Evolutionary conservation across 2,113 vertebrate genomes (phyloP), one percentile per base, ranked within the genome.

Genomic region (Nyctibius bracteatus): DNA sequence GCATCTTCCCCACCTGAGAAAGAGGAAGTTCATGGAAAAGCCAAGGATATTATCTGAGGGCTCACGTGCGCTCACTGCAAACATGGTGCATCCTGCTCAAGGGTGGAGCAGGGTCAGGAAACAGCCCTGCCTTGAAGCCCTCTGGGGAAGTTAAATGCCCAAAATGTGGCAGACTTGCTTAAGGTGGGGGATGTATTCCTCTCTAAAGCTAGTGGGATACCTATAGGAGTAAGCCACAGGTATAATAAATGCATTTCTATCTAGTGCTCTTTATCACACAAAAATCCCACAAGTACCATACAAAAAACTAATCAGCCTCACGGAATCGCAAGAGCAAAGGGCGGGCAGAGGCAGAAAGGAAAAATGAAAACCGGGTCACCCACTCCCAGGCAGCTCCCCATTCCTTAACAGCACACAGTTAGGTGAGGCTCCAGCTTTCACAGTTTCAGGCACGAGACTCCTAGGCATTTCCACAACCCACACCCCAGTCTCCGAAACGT

Each of bases 301-400:
- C 10, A n/a, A 8, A 51, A 52, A 52, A 30, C 18, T 24, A 22
- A 41, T 15, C 28, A 12, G 31, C 27, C 68, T 33, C 31, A 24
- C 8, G 6, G 5, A 88, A 61, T 57, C 0, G 1, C 33, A 72
- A 37, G 14, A 73, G 44, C 47, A 68, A 81, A 78, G 24, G 35
- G 30, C 0, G 1, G 23, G 30, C 18, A 91, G 31, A 12, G 28
- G 7, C 18, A 58, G 39, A 41, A 0, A 0, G 25, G 19, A 78
- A 68, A 77, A 80, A 67, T 9, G 11, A 43, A 39, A 54, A 80
- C 7, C 43, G 59, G 54, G 41, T 47, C 8, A 6, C 8, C 35
- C 10, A 1, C 19, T 18, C 1, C 18, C 43, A 44, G 43, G 79
- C 47, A 79, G 25, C 6, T 71, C 30, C 67, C 46, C 5, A 0